These are phyloP conservation scores for Acleris laterana DNA, from an alignment of 2,888 invertebrate genomes.

Conservation along the genomic window DNA sequence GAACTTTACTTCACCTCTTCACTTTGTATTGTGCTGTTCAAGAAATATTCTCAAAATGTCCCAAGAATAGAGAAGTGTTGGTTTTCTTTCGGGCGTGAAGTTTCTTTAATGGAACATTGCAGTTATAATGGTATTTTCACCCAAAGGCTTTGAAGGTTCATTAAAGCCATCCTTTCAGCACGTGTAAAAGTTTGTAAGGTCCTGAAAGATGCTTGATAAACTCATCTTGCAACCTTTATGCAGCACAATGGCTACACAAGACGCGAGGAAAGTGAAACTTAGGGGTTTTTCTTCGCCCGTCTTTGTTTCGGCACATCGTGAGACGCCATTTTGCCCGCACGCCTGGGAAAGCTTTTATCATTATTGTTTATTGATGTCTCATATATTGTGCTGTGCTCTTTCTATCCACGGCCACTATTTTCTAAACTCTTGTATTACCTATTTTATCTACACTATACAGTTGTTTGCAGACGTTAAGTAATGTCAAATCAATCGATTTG, in stretches of 20 bases:
- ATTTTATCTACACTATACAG: conserved; percentile 2
- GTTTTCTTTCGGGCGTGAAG: not conserved
- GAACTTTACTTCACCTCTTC: conserved; percentile 6
- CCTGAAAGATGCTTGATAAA: conserved; percentile 51
- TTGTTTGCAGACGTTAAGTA: not conserved
- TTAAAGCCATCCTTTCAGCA: conserved; percentile 14
- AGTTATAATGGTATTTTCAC: not conserved
- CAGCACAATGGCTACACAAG: conserved; percentile 63
- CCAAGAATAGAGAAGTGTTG: not conserved
- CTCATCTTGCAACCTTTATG: conserved; percentile 52
- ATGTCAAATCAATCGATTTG: not conserved
- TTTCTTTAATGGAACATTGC: conserved; percentile 18
- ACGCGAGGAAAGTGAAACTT: conserved; percentile 68
- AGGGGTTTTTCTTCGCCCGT: conserved; percentile 56
- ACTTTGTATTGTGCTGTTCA: not conserved
- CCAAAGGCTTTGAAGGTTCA: conserved; percentile 1
- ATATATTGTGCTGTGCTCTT: conserved; percentile 17
- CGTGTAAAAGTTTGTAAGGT: conserved; percentile 21
- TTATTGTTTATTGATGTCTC: conserved; percentile 56
- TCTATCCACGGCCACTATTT: conserved; percentile 31
- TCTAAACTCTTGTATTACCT: conserved; percentile 28
- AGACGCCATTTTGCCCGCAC: conserved; percentile 57
- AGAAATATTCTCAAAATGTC: not conserved
- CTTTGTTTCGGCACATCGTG: conserved; percentile 57
- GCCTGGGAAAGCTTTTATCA: conserved; percentile 64